Percentiles rank a stretch among this genome's conserved stretches.
phyloP scores from a whole-genome alignment of 2,113 vertebrate genomes.

The Rafetus swinhoei region DNA sequence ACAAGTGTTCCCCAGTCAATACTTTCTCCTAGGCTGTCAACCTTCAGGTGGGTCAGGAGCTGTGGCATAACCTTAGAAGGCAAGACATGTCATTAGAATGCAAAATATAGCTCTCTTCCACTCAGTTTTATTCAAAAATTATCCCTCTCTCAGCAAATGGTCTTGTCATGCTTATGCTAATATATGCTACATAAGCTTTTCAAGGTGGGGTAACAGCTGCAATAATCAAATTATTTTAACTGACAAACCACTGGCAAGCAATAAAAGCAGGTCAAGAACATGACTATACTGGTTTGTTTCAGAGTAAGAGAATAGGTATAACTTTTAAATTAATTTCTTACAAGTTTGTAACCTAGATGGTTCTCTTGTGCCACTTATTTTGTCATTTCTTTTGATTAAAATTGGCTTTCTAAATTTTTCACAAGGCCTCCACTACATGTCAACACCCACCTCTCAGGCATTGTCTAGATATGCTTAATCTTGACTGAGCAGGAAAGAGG shows the following conservation, averaged over 20 bases:
- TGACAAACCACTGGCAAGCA: neutral
- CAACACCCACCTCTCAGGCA: neutral
- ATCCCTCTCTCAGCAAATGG: neutral
- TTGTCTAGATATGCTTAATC: neutral
- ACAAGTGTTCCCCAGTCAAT: slow-evolving; percentile 93
- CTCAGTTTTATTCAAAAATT: neutral
- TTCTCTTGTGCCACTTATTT: neutral
- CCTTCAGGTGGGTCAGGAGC: slow-evolving; percentile 90
- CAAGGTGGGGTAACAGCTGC: too few relatives aligned
- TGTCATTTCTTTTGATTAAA: neutral
- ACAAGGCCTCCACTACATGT: neutral
- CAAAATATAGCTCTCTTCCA: neutral
- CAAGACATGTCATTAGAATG: neutral
- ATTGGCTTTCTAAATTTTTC: neutral
- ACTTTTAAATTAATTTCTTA: too few relatives aligned
- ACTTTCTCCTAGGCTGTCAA: slow-evolving; percentile 87
- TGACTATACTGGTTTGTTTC: neutral
- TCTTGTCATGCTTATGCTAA: neutral
- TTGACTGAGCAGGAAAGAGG: neutral
- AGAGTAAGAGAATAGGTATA: neutral
- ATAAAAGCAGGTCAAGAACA: neutral
- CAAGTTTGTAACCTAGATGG: neutral
- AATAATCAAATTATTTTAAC: too few relatives aligned
- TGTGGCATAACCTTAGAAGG: slow-evolving; percentile 94
- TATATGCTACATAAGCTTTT: too few relatives aligned